Evolutionary conservation across 2,113 vertebrate genomes (phyloP), one percentile per base, ranked within the genome.

Genomic region (Indicator indicator): DNA sequence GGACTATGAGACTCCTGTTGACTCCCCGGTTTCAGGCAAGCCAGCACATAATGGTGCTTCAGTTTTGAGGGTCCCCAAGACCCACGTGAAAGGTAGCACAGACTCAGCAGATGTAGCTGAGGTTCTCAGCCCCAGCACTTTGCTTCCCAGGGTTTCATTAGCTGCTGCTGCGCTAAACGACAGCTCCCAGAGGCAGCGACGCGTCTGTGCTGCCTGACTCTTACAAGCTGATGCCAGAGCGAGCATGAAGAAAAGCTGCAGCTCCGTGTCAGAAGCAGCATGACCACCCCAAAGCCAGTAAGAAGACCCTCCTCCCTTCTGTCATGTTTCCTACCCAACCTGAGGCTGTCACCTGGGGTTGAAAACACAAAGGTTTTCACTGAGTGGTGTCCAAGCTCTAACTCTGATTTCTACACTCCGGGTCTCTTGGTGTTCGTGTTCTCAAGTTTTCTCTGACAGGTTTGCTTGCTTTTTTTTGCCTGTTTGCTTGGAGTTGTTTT

Each of bases 161-260:
- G 55, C 4, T 6, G 32, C 60, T 52, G 79, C 60, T 15, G 30
- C 0, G 0, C 18, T 68, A 40, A 89, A 15, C n/a, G 32, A 11
- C 60, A 71, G 11, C 48, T 63, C 63, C 73, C n/a, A 27, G 26
- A 68, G 52, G 55, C 19, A 44, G 48, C 0, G 2, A 7, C 74
- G 46, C 1, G 0, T 12, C 16, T 40, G 1, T 0, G 3, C 17
- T 33, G 52, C 7, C 11, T 52, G 50, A 24, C 21, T 24, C 23
- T 52, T 55, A 42, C 17, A 28, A 52, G 40, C 44, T 8, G 40
- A 14, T 46, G 56, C 12, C 10, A 28, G 36, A 78, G 18, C 1
- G 0, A 62, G 7, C 5, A 26, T 24, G 16, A 52, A 52, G 32
- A 32, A 40, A 70, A 62, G 17, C 30, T 36, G 9, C 24, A 40